These are phyloP conservation scores for Pyxicephalus adspersus DNA, from an alignment of 2,113 vertebrate species.

Conservation along the genomic window DNA sequence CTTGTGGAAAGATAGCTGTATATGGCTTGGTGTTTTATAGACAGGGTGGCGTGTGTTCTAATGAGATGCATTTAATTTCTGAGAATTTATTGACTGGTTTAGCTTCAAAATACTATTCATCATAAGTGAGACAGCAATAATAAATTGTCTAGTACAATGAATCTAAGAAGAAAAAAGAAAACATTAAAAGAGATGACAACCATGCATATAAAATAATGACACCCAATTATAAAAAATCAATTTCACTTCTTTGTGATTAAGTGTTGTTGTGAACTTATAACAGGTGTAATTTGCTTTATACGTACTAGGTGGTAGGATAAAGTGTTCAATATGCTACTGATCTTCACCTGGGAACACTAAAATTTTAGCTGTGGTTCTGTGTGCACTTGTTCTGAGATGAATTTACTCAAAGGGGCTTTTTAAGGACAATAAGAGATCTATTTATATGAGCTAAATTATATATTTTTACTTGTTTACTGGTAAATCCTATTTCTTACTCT, in stretches of 20 bases:
- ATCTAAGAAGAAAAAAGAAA: constrained; percentile 1
- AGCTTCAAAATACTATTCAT: constrained; percentile 37
- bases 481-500: too few species aligned
- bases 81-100: constrained; percentile 40
- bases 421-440: not conserved
- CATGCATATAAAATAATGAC: constrained; percentile 26
- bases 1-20: constrained; percentile 6
- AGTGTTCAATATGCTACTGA: not conserved
- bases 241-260: constrained; percentile 16
- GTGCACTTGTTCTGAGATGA: too few species aligned
- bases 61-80: constrained; percentile 49
- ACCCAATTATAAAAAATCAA: constrained; percentile 31
- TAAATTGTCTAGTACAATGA: constrained; percentile 39
- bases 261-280: constrained; percentile 1
- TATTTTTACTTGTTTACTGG: too few species aligned
- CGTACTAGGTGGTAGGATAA: not conserved
- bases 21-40: constrained; percentile 27
- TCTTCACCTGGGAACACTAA: not conserved
- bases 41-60: constrained; percentile 15
- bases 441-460: too few species aligned
- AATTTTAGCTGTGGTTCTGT: not conserved
- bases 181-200: constrained; percentile 31
- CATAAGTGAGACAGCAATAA: constrained; percentile 18
- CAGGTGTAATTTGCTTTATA: not conserved
- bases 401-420: not conserved